Base-by-base conservation (phyloP, 2,797 vertebrate species). In the Lepilemur septentrionalis region DNA sequence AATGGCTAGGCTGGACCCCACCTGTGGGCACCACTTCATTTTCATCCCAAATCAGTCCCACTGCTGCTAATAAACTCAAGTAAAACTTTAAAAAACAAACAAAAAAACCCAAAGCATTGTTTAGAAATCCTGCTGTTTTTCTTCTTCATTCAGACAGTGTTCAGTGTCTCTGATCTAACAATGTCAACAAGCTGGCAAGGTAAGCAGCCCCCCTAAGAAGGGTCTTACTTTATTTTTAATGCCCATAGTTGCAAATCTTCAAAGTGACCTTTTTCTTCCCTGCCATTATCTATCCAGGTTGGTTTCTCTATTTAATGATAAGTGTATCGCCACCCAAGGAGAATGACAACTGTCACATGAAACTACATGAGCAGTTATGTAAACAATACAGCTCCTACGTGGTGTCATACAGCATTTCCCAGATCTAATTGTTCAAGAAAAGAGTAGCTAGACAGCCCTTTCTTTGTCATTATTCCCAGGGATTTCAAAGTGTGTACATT, bases 181-280 rank as follows among this genome's bases (percentile, higher is more conserved):
- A 90, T 92, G 69, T 85, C 89, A 94, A 79, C 80, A 88, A 63
- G 59, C 81, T 97, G 96, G 86, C 89, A 97, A 94, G 91, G 67
- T 84, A 52, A 82, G 61, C 73, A 59, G 87, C 67, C 81, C 67
- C 76, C 70, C 32, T 61, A 59, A 92, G 95, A 86, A 89, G 41
- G 84, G 28, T 69, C 69, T 85, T 81, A 52, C 65, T 97, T 97
- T 89, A 86, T 89, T 96, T 95, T 95, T 95, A 95, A 96, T 86
- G 87, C 85, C 72, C 52, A 46, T 28, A 76, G 43, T 88, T 94
- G 72, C 84, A 94, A 93, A 95, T 85, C 70, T 76, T 80, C 89
- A 95, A 90, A 95, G 93, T 80, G 87, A 55, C 41, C 96, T 96
- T 93, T 93, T 96, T 93, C 59, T 80, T 85, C 41, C 61, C 67